These are phyloP conservation scores for Vollenhovia emeryi DNA, from an alignment of 1,140 invertebrate genomes.

Conservation along the genomic window DNA sequence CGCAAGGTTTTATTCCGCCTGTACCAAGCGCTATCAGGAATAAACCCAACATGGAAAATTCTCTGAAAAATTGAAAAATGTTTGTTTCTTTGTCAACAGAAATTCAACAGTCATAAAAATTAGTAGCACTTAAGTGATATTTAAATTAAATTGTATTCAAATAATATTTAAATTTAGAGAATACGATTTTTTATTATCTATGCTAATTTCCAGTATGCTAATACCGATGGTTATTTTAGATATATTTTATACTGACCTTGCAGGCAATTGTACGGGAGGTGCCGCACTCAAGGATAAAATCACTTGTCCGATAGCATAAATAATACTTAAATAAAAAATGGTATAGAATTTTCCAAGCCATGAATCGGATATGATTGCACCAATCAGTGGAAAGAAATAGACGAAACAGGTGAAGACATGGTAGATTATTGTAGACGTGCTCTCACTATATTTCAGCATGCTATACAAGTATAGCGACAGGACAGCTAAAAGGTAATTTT, in stretches of 20 bases:
- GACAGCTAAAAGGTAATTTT: slow-evolving; percentile 89
- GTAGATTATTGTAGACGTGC: slow-evolving; percentile 92
- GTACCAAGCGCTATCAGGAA: slow-evolving; percentile 95
- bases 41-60: slow-evolving; percentile 92
- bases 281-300: slow-evolving; percentile 90
- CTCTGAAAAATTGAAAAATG: slow-evolving; percentile 82
- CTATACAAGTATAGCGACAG: slow-evolving; percentile 92
- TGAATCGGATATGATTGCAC: slow-evolving; percentile 95
- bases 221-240: background rate
- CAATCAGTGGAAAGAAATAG: slow-evolving; percentile 94
- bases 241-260: slow-evolving; percentile 86
- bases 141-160: background rate
- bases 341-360: slow-evolving; percentile 95
- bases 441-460: slow-evolving; percentile 88
- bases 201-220: background rate
- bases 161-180: slow-evolving; percentile 8
- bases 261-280: slow-evolving; percentile 86
- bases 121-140: background rate
- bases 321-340: slow-evolving; percentile 94
- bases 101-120: background rate
- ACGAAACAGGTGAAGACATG: slow-evolving; percentile 93
- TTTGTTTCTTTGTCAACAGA: background rate
- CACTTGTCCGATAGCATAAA: slow-evolving; percentile 95
- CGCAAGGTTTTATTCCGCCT: slow-evolving; percentile 99
- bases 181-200: background rate